Conservation (phyloP, 2,113 vertebrate species). For the Platichthys stellatus region DNA sequence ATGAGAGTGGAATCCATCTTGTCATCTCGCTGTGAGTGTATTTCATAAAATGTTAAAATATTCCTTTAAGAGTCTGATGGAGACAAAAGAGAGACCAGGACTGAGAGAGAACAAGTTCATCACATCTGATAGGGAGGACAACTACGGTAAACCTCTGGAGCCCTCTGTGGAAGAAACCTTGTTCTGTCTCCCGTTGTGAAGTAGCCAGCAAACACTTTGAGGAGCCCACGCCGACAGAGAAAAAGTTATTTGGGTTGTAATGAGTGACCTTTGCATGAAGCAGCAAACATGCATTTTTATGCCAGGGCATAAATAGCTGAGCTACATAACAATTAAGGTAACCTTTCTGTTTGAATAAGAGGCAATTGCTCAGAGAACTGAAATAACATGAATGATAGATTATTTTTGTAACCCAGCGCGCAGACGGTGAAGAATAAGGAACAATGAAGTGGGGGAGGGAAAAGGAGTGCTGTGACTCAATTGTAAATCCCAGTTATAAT, state of each 20-base stretch:
- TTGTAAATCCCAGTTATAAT: conserved; percentile 86
- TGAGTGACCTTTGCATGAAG: conserved; percentile 85
- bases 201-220: conserved; percentile 68
- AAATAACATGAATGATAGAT: conserved; percentile 85
- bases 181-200: conserved; percentile 69
- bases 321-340: conserved; percentile 86
- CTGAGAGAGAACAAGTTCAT: conserved; percentile 39
- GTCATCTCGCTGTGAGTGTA: not conserved
- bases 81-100: not conserved
- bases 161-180: conserved; percentile 50
- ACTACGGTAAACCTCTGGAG: conserved; percentile 62
- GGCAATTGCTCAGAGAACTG: conserved; percentile 81
- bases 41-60: not conserved
- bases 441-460: conserved; percentile 79
- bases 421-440: conserved; percentile 78
- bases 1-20: not conserved
- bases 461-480: conserved; percentile 84
- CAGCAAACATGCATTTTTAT: conserved; percentile 83
- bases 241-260: conserved; percentile 80
- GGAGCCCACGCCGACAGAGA: conserved; percentile 56
- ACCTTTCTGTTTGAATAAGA: conserved; percentile 85
- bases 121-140: conserved; percentile 50
- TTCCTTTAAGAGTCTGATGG: not conserved
- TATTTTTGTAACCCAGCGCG: conserved; percentile 83
- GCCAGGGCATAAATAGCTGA: conserved; percentile 81